A percentile compares a stretch with the other conserved stretches of the same genome.
Conservation (phyloP, 2,888 invertebrate species). For the Apomyelois bistriatella region DNA sequence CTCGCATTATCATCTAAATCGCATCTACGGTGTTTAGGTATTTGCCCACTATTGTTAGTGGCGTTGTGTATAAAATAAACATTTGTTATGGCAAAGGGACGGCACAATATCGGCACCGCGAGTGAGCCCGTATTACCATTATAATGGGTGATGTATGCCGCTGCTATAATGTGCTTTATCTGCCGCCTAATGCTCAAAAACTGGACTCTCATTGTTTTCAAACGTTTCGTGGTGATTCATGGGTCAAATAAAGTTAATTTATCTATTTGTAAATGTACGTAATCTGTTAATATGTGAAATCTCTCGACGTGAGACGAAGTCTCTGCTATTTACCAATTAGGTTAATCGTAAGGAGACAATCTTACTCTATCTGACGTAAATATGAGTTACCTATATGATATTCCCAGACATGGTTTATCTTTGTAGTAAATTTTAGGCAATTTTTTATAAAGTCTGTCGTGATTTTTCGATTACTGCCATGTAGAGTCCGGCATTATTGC, state of each 20-base stretch:
- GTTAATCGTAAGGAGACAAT: too few relatives aligned
- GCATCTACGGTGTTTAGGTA: constrained; percentile 77
- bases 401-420: too few relatives aligned
- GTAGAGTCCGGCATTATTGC: too few relatives aligned
- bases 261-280: not conserved
- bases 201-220: constrained; percentile 8
- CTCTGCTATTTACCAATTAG: too few relatives aligned
- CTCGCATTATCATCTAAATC: constrained; percentile 77
- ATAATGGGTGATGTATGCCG: constrained; percentile 77
- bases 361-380: too few relatives aligned
- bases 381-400: too few relatives aligned
- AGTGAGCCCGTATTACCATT: constrained; percentile 65
- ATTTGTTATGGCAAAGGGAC: constrained; percentile 74
- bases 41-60: constrained; percentile 80
- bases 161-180: constrained; percentile 11
- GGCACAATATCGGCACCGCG: constrained; percentile 65
- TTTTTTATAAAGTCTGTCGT: too few relatives aligned
- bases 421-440: too few relatives aligned
- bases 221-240: not conserved
- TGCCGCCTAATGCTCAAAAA: constrained; percentile 16
- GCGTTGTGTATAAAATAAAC: constrained; percentile 80
- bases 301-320: too few relatives aligned
- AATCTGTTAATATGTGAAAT: too few relatives aligned
- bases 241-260: not conserved
- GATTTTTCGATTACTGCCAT: too few relatives aligned